Percentiles rank a stretch among this genome's conserved stretches.
Conservation (phyloP, 2,888 invertebrate species). For the Blera fallax region DNA sequence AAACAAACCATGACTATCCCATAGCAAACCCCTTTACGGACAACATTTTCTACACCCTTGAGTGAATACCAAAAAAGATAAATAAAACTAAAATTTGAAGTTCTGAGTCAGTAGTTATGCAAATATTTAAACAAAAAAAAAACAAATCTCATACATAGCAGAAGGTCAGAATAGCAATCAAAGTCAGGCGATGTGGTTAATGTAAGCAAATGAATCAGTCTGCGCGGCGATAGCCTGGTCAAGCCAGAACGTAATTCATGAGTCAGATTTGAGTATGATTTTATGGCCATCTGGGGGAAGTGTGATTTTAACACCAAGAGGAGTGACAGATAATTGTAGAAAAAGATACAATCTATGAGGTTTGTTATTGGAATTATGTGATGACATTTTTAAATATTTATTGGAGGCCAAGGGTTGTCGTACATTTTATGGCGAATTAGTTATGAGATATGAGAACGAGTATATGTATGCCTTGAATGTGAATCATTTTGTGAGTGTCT, state of each 20-base stretch:
- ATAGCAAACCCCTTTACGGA: neutral
- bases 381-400: neutral
- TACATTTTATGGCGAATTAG: neutral
- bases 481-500: neutral
- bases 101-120: slow-evolving; percentile 44
- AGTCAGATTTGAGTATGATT: slow-evolving; percentile 22
- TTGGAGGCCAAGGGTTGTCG: neutral
- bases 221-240: slow-evolving; percentile 23
- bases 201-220: slow-evolving; percentile 40
- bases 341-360: neutral
- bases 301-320: neutral
- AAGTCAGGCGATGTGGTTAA: slow-evolving; percentile 27
- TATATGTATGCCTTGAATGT: neutral
- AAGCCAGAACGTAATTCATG: slow-evolving; percentile 36
- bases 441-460: neutral
- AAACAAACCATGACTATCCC: neutral
- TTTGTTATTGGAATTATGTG: neutral
- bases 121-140: too few relatives aligned
- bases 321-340: neutral
- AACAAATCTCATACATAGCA: neutral
- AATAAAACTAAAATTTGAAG: neutral
- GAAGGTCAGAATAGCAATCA: slow-evolving; percentile 45
- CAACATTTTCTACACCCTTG: neutral
- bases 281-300: slow-evolving; percentile 6
- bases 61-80: neutral